Evolutionary conservation across 2,113 vertebrate species (phyloP), one percentile per base, ranked within the genome.

Genomic region (Pseudorhombus dupliciocellatus): DNA sequence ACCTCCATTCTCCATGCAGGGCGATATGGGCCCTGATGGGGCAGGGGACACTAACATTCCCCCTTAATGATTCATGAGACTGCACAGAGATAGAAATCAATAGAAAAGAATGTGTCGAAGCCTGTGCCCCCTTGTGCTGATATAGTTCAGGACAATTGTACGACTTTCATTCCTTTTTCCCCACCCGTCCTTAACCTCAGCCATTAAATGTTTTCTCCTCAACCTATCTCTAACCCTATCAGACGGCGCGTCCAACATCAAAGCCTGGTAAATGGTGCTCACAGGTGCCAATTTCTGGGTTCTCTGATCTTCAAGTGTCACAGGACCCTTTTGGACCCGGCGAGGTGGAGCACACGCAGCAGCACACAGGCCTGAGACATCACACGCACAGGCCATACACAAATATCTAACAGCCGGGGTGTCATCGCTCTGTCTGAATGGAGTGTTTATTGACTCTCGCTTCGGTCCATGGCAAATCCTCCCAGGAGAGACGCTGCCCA

Each of bases 1-100:
- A 68, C 75, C 84, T 76, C 75, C 60, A 59, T 67, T 80, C 65
- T 83, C 58, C 68, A 60, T 21, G 66, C 4, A 53, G 74, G 65
- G 24, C 59, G 14, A 62, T n/a, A 66, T 70, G 68, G 76, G 57
- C 79, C 80, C 50, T 30, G 67, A 60, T 59, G 75, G 83, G 70
- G 52, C 84, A 90, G 63, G 80, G 85, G 79, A 88, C 71, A 83
- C 63, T 56, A 72, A 77, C 80, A 68, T 22, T 6, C 22, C 30
- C 53, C 66, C 20, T 58, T 54, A 54, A 57, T 22, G 44, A 87
- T 83, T 79, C 84, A 84, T 66, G 69, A 78, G 54, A 68, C 70
- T 11, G 46, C 57, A 42, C 67, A 73, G 42, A 76, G 79, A 81
- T 71, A 72, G 77, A 87, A 89, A 87, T 87, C 80, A 84, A 89